Percentiles rank a stretch among this genome's conserved stretches.
These are phyloP conservation scores for Acomys russatus DNA, from an alignment of 2,797 vertebrate species.

Conservation along the genomic window DNA sequence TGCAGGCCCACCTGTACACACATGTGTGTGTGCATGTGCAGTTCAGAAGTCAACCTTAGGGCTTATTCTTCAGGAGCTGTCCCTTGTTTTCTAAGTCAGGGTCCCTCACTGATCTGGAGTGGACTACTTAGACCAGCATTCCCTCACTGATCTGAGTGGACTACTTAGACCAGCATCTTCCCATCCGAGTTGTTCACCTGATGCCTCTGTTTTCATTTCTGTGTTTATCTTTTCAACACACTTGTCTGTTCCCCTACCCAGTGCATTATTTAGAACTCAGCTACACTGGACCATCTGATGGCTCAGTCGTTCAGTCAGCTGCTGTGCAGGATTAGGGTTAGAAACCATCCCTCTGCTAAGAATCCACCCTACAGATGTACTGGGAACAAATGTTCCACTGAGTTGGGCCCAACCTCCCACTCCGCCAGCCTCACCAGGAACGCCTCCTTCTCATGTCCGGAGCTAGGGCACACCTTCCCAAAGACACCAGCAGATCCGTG, in stretches of 20 bases:
- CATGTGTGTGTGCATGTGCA: too few species aligned
- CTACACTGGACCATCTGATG: background rate
- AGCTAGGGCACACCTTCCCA: background rate
- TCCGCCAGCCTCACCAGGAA: too few species aligned
- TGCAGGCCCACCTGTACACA: background rate
- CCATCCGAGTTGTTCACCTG: background rate
- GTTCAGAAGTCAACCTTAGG: background rate
- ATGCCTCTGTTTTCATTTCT: background rate
- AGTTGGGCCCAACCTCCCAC: background rate
- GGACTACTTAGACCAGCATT: background rate
- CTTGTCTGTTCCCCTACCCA: background rate
- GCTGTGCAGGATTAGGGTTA: background rate
- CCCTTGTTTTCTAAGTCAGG: background rate
- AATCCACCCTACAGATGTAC: background rate
- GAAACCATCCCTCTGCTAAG: background rate
- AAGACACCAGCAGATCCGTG: background rate
- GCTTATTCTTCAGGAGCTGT: background rate
- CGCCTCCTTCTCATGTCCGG: background rate
- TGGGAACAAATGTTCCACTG: background rate
- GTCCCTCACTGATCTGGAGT: background rate
- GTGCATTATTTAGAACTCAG: background rate
- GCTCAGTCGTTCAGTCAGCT: background rate
- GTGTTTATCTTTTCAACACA: background rate
- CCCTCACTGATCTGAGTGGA: too few species aligned
- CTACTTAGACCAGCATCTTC: background rate